phyloP scores from a whole-genome alignment of 2,113 vertebrate genomes.

The Alosa alosa region DNA sequence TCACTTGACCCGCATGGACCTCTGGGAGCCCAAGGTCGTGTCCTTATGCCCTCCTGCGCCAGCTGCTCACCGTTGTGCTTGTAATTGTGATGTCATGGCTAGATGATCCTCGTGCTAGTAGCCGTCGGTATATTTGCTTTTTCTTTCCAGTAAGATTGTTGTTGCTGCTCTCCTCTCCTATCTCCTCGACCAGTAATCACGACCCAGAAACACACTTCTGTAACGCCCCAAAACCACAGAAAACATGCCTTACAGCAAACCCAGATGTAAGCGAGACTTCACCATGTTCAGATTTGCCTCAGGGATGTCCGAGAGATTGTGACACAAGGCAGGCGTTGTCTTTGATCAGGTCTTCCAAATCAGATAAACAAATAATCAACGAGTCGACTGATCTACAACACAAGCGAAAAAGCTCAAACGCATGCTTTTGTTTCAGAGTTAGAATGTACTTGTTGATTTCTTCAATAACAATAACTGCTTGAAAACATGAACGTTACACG shows the following conservation, averaged over 20 bases:
- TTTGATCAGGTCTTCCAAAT: constrained; percentile 66
- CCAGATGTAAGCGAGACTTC: constrained; percentile 38
- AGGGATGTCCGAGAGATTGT: constrained; percentile 71
- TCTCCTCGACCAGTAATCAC: constrained; percentile 38
- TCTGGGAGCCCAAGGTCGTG: constrained; percentile 48
- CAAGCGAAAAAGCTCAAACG: constrained; percentile 36
- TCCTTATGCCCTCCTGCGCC: constrained; percentile 37
- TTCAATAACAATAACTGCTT: constrained; percentile 43
- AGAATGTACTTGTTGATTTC: constrained; percentile 39
- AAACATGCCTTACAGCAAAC: constrained; percentile 58
- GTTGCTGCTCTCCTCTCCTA: constrained; percentile 47
- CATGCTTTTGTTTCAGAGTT: constrained; percentile 50
- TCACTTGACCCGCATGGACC: constrained; percentile 66
- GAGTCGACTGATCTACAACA: constrained; percentile 35
- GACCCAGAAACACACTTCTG: constrained; percentile 25
- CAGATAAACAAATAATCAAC: constrained; percentile 44
- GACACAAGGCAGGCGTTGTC: constrained; percentile 49
- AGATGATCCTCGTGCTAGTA: constrained; percentile 59
- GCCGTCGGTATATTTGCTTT: constrained; percentile 30
- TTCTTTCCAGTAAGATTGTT: constrained; percentile 56
- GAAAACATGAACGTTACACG: constrained; percentile 29
- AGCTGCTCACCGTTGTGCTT: constrained; percentile 55
- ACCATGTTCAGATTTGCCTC: constrained; percentile 64
- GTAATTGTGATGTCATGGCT: constrained; percentile 64
- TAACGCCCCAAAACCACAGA: constrained; percentile 37